Percentiles rank a stretch among this genome's conserved stretches.
Conservation (phyloP, 1,140 invertebrate species). For the Drosophila busckii region DNA sequence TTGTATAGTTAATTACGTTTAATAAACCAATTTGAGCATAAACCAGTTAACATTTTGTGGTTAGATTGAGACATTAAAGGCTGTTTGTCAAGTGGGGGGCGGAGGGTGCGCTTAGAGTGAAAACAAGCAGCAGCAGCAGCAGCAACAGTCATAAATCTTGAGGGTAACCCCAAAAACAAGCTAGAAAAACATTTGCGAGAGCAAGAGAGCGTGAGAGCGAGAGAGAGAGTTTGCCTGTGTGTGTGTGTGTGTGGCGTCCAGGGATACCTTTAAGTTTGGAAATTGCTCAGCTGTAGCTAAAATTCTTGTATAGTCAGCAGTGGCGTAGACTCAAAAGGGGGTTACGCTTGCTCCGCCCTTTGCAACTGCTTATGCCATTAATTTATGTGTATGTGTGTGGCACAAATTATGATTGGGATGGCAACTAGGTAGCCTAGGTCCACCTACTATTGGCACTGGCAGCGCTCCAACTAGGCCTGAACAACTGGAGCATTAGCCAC, state of each 20-base stretch:
- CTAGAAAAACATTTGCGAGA: conserved; percentile 60
- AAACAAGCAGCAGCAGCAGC: conserved; percentile 12
- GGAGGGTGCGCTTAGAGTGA: background rate
- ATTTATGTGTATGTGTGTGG: conserved; percentile 78
- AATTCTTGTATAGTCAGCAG: no score
- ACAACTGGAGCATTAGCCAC: conserved; percentile 38
- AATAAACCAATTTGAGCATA: no score
- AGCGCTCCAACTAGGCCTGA: conserved; percentile 59
- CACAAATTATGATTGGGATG: conserved; percentile 74
- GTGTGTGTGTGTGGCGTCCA: conserved; percentile 2
- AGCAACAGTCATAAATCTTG: conserved; percentile 41
- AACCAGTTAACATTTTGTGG: conserved; percentile 17
- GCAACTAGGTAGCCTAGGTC: conserved; percentile 4
- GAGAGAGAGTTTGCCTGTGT: background rate
- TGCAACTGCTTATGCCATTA: conserved; percentile 59
- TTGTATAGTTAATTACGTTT: no score
- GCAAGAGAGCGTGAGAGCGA: conserved; percentile 5
- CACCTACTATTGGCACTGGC: conserved; percentile 21
- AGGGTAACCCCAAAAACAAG: conserved; percentile 52
- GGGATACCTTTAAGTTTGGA: conserved; percentile 47
- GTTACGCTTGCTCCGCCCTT: conserved; percentile 1
- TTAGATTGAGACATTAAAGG: conserved; percentile 53
- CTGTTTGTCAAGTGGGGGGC: conserved; percentile 38
- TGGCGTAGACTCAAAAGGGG: no score
- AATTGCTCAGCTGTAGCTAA: conserved; percentile 38